Evolutionary conservation across 2,113 vertebrate genomes (phyloP).

Genomic region (Misgurnus mizolepis): DNA sequence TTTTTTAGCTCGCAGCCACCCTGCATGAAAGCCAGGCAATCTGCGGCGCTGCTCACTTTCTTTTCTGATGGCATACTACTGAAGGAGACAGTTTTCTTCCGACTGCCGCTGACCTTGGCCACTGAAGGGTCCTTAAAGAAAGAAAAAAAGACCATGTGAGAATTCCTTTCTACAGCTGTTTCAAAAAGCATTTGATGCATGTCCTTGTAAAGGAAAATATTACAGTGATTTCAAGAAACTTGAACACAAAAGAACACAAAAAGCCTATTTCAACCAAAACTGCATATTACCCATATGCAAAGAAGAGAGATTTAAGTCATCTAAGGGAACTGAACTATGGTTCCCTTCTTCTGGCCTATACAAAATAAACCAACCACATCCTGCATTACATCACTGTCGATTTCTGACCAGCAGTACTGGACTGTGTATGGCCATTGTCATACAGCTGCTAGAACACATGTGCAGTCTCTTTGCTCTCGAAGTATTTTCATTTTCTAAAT

Average conservation of each 20-base stretch:
- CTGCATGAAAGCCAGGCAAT: slow-evolving; percentile 98
- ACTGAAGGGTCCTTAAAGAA: slow-evolving; percentile 85
- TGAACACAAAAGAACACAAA: neutral
- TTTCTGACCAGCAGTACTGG: neutral
- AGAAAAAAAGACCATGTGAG: slow-evolving; percentile 3
- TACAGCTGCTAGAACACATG: neutral
- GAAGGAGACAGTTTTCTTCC: slow-evolving; percentile 98
- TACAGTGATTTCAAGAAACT: neutral
- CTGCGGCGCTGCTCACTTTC: slow-evolving; percentile 93
- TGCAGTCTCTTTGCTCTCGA: neutral
- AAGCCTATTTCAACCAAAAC: neutral
- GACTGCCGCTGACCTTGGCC: slow-evolving; percentile 84
- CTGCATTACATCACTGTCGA: neutral
- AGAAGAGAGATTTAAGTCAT: neutral
- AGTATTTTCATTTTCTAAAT: no score
- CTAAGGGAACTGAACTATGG: neutral
- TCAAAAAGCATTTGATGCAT: neutral
- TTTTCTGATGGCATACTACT: slow-evolving; percentile 99
- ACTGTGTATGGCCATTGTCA: neutral
- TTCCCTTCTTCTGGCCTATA: neutral
- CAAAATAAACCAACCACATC: slow-evolving; percentile 19
- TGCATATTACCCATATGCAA: neutral
- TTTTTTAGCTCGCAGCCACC: slow-evolving; percentile 97
- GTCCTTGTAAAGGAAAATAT: neutral
- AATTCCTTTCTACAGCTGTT: neutral